Evolutionary conservation across 2,888 invertebrate genomes (phyloP).

Genomic region (Ametastegia equiseti): DNA sequence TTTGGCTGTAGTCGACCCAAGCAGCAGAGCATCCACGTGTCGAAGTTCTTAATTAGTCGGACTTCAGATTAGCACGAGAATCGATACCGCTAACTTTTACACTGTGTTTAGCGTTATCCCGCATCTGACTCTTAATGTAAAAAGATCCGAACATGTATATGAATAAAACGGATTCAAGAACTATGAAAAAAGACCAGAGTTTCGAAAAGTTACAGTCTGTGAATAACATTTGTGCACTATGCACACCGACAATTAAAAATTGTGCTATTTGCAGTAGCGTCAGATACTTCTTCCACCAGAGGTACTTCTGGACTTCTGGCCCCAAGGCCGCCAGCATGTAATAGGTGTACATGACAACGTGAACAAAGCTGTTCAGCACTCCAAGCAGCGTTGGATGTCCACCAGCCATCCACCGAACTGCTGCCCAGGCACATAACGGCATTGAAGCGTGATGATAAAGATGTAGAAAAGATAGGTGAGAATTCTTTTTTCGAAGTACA

Average conservation of each 20-base stretch:
- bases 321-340: constrained; percentile 93
- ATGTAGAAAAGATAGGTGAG: constrained; percentile 92
- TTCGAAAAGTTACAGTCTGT: constrained; percentile 86
- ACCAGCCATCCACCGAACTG: constrained; percentile 87
- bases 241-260: constrained; percentile 86
- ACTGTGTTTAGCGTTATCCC: constrained; percentile 58
- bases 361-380: constrained; percentile 92
- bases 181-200: constrained; percentile 81
- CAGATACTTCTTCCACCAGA: constrained; percentile 97
- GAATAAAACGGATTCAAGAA: constrained; percentile 84
- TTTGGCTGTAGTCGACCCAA: no score
- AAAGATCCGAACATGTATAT: constrained; percentile 88
- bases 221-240: constrained; percentile 82
- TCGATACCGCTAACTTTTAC: neutral
- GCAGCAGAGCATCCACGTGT: no score
- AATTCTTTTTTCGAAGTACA: constrained; percentile 92
- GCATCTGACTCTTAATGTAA: constrained; percentile 83
- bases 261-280: constrained; percentile 93
- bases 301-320: constrained; percentile 90
- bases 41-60: neutral
- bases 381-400: constrained; percentile 93
- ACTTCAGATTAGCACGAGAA: neutral
- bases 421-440: constrained; percentile 89
- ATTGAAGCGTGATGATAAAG: constrained; percentile 92
- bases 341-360: constrained; percentile 94